Evolutionary conservation across 2,113 vertebrate species (phyloP), one percentile per base, ranked within the genome.

Genomic region (Numenius arquata): DNA sequence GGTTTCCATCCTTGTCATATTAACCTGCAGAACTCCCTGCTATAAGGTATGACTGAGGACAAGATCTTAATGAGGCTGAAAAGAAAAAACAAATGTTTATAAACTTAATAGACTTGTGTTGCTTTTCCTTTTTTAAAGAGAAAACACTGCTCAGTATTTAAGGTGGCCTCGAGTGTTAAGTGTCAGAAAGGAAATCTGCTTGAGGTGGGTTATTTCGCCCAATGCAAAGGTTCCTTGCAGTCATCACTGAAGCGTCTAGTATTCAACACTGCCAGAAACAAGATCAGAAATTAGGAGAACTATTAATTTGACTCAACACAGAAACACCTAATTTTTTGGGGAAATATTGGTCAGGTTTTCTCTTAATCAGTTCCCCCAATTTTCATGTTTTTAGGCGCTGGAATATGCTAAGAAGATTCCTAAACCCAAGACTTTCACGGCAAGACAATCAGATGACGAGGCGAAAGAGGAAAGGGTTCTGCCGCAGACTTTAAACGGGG

Each of bases 361-460:
- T 71, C 41, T 58, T 11, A 4, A 29, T 88, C 50, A 36, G 6
- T 71, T 45, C 26, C 34, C 32, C 48, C 67, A 55, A 11, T 92
- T 77, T 95, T 82, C 40, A 34, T 96, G 23, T 2, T 93, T 92
- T 67, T 65, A 99, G 99, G 99, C 99, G 25, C 97, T 99, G 96
- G 99, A 99, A 86, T 99, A 99, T 16, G 98, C 99, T 41, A 99
- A 98, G 97, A 99, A 96, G 32, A 98, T 99, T 56, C 98, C 98
- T 7, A 99, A 97, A 96, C 99, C 99, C 12, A 98, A 97, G 75
- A 77, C 87, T 32, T 84, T 86, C 47, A 66, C 83, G 1, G 16
- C 85, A 3, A 98, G 90, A 47, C 73, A 36, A 29, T 87, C 70
- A 40, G 83, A 85, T 3, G 93, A 96, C 34, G 88, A 94, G 38